phyloP scores from a whole-genome alignment of 2,113 vertebrate genomes.

The Prionailurus viverrinus region DNA sequence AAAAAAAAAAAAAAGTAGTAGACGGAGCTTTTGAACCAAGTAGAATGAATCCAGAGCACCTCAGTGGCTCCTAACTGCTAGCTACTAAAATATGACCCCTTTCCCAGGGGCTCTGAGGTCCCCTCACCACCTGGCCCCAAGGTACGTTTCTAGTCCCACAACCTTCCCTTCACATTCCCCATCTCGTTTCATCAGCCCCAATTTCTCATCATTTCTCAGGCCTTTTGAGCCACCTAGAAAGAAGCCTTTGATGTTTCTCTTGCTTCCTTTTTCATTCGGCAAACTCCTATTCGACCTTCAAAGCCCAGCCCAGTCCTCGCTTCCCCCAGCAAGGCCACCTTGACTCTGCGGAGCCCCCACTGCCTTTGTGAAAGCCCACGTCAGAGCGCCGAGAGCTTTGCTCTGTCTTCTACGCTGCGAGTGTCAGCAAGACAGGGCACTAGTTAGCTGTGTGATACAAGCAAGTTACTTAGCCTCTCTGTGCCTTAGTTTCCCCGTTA shows the following conservation, averaged over 20 bases:
- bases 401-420: not conserved
- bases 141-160: not conserved
- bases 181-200: not conserved
- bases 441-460: not conserved
- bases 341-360: not conserved
- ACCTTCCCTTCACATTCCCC: accelerated
- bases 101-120: not conserved
- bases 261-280: not conserved
- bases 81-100: not conserved
- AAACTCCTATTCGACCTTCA: conserved; percentile 46
- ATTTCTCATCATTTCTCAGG: not conserved
- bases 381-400: not conserved
- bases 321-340: not conserved
- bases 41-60: not conserved
- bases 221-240: not conserved
- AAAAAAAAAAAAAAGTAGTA: not conserved
- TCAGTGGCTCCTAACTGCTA: not conserved
- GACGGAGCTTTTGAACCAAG: not conserved
- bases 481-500: not conserved
- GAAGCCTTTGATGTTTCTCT: conserved; percentile 10
- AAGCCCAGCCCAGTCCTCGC: not conserved
- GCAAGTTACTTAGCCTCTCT: not conserved
- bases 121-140: not conserved
- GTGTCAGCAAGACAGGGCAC: not conserved
- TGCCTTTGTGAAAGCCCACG: not conserved